A percentile compares a stretch with the other conserved stretches of the same genome.
Evolutionary conservation across 2,113 vertebrate species (phyloP).

Genomic region (Zosterops pallidus): DNA sequence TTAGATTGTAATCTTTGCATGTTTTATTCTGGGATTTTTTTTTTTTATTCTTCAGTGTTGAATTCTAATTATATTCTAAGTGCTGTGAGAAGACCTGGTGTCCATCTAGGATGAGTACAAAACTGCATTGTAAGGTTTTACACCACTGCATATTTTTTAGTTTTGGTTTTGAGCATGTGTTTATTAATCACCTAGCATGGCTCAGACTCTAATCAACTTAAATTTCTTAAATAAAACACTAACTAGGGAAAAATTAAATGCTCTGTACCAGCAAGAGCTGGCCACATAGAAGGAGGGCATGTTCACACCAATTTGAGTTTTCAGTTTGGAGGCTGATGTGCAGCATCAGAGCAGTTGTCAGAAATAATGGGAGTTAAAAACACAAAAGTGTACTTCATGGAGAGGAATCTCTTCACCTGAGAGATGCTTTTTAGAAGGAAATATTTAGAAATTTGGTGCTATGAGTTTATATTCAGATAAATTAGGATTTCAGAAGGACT

Average conservation of each 20-base stretch:
- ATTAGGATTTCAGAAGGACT: background rate
- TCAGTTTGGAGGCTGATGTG: rapidly evolving
- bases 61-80: slow-evolving; percentile 39
- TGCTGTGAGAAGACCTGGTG: background rate
- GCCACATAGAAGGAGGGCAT: too few species aligned
- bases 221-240: background rate
- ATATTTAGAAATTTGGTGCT: background rate
- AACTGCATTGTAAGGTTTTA: background rate
- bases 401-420: background rate
- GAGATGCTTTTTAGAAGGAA: background rate
- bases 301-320: background rate
- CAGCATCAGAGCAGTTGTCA: background rate
- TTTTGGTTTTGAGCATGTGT: background rate
- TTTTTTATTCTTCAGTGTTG: background rate
- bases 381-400: background rate
- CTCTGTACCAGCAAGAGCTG: background rate
- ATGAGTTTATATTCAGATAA: background rate
- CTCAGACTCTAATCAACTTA: background rate
- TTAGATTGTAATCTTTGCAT: slow-evolving; percentile 67
- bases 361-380: background rate
- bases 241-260: background rate
- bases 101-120: background rate
- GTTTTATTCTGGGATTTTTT: slow-evolving; percentile 7
- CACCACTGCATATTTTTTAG: background rate
- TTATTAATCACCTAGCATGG: background rate